phyloP scores from a whole-genome alignment of 1,140 invertebrate genomes.

The Zaprionus camerounensis region DNA sequence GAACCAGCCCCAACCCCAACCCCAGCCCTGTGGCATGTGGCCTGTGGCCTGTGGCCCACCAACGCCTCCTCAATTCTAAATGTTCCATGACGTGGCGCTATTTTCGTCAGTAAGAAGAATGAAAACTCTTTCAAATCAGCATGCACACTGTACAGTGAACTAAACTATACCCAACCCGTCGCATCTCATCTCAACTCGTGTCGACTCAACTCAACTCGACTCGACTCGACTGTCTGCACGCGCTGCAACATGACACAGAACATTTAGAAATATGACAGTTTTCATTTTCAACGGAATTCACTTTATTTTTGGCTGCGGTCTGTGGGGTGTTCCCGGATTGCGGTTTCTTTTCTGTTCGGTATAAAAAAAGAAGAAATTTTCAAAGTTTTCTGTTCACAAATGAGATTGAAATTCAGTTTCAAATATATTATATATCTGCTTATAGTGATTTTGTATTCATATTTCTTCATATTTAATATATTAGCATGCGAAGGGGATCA shows the following conservation, averaged over 20 bases:
- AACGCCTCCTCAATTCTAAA: conserved; percentile 69
- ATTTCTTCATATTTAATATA: neutral
- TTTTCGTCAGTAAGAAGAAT: conserved; percentile 57
- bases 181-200: neutral
- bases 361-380: neutral
- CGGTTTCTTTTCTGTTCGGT: neutral
- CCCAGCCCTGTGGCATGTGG: neutral
- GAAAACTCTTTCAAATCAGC: conserved; percentile 67
- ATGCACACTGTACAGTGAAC: conserved; percentile 47
- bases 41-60: conserved; percentile 20
- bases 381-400: neutral
- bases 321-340: neutral
- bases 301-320: conserved; percentile 13
- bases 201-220: conserved; percentile 21
- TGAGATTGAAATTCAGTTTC: neutral
- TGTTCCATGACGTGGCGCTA: conserved; percentile 75
- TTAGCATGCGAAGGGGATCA: too few relatives aligned
- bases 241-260: conserved; percentile 62
- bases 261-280: conserved; percentile 75
- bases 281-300: conserved; percentile 66
- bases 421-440: neutral
- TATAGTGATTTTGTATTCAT: neutral
- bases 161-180: conserved; percentile 12
- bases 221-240: conserved; percentile 55
- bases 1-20: neutral